Conservation (phyloP, 2,113 vertebrate species). For the Ochotona curzoniae region DNA sequence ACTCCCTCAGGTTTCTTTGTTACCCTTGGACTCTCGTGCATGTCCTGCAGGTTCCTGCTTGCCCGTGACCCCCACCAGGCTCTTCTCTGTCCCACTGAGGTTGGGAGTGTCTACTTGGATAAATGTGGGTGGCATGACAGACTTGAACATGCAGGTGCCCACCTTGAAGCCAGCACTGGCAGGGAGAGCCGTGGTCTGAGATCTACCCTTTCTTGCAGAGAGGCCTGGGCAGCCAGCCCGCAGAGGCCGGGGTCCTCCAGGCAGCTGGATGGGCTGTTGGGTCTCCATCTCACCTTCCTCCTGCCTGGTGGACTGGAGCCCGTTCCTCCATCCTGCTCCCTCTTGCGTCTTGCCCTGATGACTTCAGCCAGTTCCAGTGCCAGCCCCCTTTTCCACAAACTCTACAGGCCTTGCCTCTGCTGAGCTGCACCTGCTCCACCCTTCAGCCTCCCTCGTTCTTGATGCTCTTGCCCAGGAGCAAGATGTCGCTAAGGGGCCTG, state of each 20-base stretch:
- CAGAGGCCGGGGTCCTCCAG: not conserved
- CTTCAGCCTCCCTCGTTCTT: too few species aligned
- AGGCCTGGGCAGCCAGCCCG: not conserved
- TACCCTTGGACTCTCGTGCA: too few species aligned
- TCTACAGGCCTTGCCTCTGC: not conserved
- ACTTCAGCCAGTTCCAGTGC: not conserved
- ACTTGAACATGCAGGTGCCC: not conserved
- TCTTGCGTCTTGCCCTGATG: not conserved
- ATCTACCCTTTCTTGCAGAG: not conserved
- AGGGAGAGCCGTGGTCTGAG: fast-evolving
- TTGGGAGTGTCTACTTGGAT: not conserved
- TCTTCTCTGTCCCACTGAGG: fast-evolving
- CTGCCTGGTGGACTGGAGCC: not conserved
- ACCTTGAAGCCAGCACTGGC: fast-evolving
- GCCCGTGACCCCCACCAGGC: fast-evolving
- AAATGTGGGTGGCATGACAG: not conserved
- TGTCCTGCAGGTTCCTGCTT: fast-evolving
- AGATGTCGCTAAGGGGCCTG: not conserved
- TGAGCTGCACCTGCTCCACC: fast-evolving
- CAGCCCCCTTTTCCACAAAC: not conserved
- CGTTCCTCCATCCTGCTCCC: too few species aligned
- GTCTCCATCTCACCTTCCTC: not conserved
- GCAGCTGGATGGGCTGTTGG: too few species aligned
- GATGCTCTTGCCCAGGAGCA: too few species aligned
- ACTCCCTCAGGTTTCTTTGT: not conserved